phyloP scores from a whole-genome alignment of 2,888 invertebrate species.

The Hypselothyrea guttata region DNA sequence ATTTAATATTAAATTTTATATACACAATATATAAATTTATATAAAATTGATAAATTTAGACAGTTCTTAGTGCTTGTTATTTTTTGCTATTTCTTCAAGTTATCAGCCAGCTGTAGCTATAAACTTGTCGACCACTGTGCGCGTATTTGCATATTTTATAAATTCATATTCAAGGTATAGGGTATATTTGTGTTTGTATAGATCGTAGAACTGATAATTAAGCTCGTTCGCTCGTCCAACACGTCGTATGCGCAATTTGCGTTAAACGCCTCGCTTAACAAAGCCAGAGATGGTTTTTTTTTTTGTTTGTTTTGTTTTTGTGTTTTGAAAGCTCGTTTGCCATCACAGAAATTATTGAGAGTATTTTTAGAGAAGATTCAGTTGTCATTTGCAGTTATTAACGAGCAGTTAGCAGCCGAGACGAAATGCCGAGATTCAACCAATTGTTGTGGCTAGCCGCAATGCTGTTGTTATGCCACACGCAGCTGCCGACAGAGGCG shows the following conservation, averaged over 20 bases:
- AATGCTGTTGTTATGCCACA: slow-evolving; percentile 37
- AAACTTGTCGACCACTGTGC: neutral
- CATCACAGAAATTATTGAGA: slow-evolving; percentile 20
- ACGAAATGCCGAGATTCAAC: slow-evolving; percentile 33
- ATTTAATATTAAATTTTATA: too few relatives aligned
- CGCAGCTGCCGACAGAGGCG: slow-evolving; percentile 38
- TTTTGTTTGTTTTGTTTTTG: too few relatives aligned
- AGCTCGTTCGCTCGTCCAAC: slow-evolving; percentile 44
- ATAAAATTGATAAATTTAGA: too few relatives aligned
- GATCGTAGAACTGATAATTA: slow-evolving; percentile 40
- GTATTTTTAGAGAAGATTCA: slow-evolving; percentile 35
- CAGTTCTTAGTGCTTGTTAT: too few relatives aligned
- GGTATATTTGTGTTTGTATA: neutral
- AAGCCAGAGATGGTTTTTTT: neutral
- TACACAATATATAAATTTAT: too few relatives aligned
- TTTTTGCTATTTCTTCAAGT: neutral
- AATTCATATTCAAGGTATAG: neutral
- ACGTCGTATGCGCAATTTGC: slow-evolving; percentile 54
- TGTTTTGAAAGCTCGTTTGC: slow-evolving; percentile 11
- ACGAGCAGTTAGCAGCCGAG: slow-evolving; percentile 56
- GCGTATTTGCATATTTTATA: neutral
- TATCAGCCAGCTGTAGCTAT: neutral
- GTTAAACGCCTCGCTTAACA: slow-evolving; percentile 54
- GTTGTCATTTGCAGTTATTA: slow-evolving; percentile 46
- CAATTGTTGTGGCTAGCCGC: slow-evolving; percentile 49